Conservation (phyloP, 2,888 invertebrate species). For the Clusia tigrina region DNA sequence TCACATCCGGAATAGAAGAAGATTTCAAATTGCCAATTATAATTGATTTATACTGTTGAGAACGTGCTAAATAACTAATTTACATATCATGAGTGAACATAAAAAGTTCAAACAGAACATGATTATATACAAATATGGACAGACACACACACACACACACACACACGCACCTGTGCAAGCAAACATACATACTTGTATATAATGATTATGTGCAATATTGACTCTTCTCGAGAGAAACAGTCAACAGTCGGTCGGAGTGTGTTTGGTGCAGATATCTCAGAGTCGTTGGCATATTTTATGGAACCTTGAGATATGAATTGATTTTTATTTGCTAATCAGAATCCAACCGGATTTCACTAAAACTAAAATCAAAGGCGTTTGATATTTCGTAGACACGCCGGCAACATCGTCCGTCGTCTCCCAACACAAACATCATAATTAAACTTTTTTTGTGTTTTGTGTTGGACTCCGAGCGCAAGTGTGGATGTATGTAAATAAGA, state of each 20-base stretch:
- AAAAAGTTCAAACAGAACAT: background rate
- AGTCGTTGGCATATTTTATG: slow-evolving; percentile 18
- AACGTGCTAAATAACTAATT: background rate
- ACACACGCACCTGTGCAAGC: no score
- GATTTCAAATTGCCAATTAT: background rate
- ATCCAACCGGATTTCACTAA: slow-evolving; percentile 19
- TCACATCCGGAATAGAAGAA: background rate
- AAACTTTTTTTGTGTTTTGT: background rate
- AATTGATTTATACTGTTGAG: background rate
- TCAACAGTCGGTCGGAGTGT: background rate
- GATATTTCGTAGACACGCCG: slow-evolving; percentile 12
- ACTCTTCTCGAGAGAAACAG: no score
- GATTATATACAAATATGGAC: no score
- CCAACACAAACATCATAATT: background rate
- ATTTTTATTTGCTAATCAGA: slow-evolving; percentile 14
- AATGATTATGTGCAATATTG: no score
- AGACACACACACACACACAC: no score
- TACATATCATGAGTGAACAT: background rate
- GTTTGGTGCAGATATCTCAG: background rate
- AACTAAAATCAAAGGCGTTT: background rate
- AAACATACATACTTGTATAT: no score
- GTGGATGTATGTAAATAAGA: no score
- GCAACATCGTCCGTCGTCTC: background rate
- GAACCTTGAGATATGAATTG: slow-evolving; percentile 24
- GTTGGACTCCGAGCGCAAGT: background rate